A percentile compares a stretch with the other conserved stretches of the same genome.
Conservation (phyloP, 92 coral and sea anemone species). For the Epizoanthus rinbou region DNA sequence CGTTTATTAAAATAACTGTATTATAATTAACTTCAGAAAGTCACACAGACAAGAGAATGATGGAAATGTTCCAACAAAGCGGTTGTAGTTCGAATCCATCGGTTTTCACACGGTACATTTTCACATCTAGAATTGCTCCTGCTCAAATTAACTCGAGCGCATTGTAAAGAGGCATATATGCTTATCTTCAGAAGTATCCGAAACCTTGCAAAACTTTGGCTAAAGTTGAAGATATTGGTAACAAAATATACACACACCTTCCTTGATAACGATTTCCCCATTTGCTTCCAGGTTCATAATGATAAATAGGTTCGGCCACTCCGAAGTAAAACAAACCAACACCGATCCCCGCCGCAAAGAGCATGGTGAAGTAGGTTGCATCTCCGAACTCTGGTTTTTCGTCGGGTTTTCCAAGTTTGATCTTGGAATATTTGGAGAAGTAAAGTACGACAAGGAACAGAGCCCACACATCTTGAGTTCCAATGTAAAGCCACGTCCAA, state of each 20-base stretch:
- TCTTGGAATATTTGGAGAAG: not conserved
- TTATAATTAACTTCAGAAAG: no score
- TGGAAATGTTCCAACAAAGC: no score
- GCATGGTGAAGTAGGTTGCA: not conserved
- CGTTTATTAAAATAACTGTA: no score
- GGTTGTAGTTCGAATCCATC: no score
- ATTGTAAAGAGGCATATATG: no score
- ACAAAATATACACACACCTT: conserved; percentile 43
- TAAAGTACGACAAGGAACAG: not conserved
- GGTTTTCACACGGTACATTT: no score
- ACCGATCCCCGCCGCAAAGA: conserved; percentile 4
- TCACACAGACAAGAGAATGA: no score
- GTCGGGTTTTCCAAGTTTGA: not conserved
- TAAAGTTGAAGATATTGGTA: no score
- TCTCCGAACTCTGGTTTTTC: not conserved
- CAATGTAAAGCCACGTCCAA: conserved; percentile 7
- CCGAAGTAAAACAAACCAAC: not conserved
- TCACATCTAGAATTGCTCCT: no score
- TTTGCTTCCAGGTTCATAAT: conserved; percentile 45
- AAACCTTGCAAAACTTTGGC: no score
- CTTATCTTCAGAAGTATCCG: no score
- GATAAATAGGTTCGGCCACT: conserved; percentile 27
- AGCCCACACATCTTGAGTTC: not conserved
- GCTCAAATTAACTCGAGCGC: no score
- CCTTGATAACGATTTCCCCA: conserved; percentile 76